phyloP scores from a whole-genome alignment of 2,888 invertebrate species.

The Dusona sp. region DNA sequence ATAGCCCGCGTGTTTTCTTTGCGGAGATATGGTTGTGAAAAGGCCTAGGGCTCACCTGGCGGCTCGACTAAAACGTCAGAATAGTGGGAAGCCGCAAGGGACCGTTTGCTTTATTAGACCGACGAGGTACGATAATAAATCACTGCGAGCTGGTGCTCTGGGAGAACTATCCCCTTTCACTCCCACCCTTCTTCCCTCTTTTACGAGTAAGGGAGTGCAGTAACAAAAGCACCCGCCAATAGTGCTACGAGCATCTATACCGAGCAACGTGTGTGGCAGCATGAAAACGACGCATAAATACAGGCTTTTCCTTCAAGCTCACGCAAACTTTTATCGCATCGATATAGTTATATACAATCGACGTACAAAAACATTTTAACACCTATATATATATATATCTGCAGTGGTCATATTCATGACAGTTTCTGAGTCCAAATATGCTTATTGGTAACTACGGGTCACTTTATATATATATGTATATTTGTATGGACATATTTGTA shows the following conservation, averaged over 20 bases:
- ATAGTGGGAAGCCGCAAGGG: constrained; percentile 62
- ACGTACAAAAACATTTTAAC: not conserved
- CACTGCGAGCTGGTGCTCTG: constrained; percentile 58
- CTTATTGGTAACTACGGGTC: too few species aligned
- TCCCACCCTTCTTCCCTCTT: not conserved
- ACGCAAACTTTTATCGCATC: constrained; percentile 49
- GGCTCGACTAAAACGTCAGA: constrained; percentile 54
- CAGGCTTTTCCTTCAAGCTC: constrained; percentile 48
- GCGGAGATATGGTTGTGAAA: not conserved
- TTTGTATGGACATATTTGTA: not conserved
- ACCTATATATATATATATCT: too few species aligned
- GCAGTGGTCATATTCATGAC: too few species aligned
- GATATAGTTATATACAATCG: constrained; percentile 14
- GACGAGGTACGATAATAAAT: constrained; percentile 70
- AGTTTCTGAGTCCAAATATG: too few species aligned
- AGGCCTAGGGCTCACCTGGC: constrained; percentile 47
- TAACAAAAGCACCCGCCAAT: constrained; percentile 24
- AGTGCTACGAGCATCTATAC: constrained; percentile 17
- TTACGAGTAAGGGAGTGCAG: constrained; percentile 17
- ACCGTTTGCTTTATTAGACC: constrained; percentile 70
- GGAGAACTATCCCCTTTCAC: constrained; percentile 23
- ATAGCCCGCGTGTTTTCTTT: not conserved
- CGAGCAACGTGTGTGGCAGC: constrained; percentile 52
- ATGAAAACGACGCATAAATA: constrained; percentile 71
- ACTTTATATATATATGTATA: constrained; percentile 7